Percentiles rank a stretch among this genome's conserved stretches.
These are phyloP conservation scores for Gnatocerus cornutus DNA, from an alignment of 2,888 invertebrate species.

Conservation along the genomic window DNA sequence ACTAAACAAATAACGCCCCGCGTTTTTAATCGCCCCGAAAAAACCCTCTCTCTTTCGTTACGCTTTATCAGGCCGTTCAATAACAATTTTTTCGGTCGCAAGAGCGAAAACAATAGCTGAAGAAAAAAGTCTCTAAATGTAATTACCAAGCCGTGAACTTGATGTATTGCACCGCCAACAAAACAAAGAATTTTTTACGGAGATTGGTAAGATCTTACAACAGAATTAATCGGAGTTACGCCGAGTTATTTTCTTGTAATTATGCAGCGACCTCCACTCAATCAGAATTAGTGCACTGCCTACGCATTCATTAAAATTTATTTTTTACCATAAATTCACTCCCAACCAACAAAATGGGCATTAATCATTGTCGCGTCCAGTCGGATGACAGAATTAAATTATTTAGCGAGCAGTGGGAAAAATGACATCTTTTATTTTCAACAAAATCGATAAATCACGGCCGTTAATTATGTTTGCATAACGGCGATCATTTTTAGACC, in stretches of 20 bases:
- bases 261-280: constrained; percentile 8
- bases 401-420: neutral
- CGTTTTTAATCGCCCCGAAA: constrained; percentile 17
- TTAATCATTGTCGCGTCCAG: constrained; percentile 13
- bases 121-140: constrained; percentile 14
- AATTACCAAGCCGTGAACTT: constrained; percentile 42
- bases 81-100: constrained; percentile 23
- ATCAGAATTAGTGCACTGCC: constrained; percentile 1
- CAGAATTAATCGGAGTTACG: constrained; percentile 13
- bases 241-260: constrained; percentile 2
- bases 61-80: constrained; percentile 31
- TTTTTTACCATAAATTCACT: neutral
- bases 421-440: constrained; percentile 14
- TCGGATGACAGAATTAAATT: constrained; percentile 1
- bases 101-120: constrained; percentile 9
- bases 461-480: neutral
- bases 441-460: neutral
- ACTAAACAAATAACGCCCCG: constrained; percentile 28
- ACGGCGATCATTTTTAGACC: no score
- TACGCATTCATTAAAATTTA: constrained; percentile 7
- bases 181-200: constrained; percentile 32
- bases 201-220: constrained; percentile 6
- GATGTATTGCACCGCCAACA: constrained; percentile 10
- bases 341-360: neutral
- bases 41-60: constrained; percentile 19